A percentile compares a stretch with the other conserved stretches of the same genome.
phyloP scores from a whole-genome alignment of 1,140 invertebrate species.

The Lutraria rhynchaena region DNA sequence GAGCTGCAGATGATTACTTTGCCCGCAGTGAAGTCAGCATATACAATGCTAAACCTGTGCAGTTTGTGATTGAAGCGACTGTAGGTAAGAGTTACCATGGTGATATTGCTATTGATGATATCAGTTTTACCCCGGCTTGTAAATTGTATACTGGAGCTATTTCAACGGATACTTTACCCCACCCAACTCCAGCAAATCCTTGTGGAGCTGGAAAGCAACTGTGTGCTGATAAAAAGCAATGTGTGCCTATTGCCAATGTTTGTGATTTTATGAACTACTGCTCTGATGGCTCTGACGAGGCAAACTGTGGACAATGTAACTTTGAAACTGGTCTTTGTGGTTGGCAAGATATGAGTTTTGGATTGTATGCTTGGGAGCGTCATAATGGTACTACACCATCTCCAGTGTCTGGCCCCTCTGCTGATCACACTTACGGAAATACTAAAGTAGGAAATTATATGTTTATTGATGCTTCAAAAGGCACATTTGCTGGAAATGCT shows the following conservation, averaged over 20 bases:
- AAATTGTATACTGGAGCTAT: slow-evolving; percentile 50
- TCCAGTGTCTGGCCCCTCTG: slow-evolving; percentile 65
- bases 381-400: slow-evolving; percentile 71
- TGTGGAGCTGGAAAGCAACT: slow-evolving; percentile 68
- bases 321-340: slow-evolving; percentile 76
- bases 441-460: slow-evolving; percentile 72
- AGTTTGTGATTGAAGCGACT: slow-evolving; percentile 77
- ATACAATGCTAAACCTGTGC: slow-evolving; percentile 58
- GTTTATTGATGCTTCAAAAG: slow-evolving; percentile 73
- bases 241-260: slow-evolving; percentile 65
- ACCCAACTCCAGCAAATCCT: slow-evolving; percentile 60
- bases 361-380: slow-evolving; percentile 74
- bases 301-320: slow-evolving; percentile 69
- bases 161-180: slow-evolving; percentile 57
- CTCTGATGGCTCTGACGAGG: slow-evolving; percentile 77
- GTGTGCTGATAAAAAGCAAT: slow-evolving; percentile 62
- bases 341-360: slow-evolving; percentile 73
- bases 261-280: slow-evolving; percentile 79
- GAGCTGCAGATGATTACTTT: slow-evolving; percentile 72
- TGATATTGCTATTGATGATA: slow-evolving; percentile 81
- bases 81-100: slow-evolving; percentile 71
- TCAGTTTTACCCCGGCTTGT: slow-evolving; percentile 69
- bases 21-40: slow-evolving; percentile 66
- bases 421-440: slow-evolving; percentile 74
- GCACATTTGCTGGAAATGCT: slow-evolving; percentile 67